phyloP scores from a whole-genome alignment of 1,140 invertebrate genomes.

The Tenebrio molitor region DNA sequence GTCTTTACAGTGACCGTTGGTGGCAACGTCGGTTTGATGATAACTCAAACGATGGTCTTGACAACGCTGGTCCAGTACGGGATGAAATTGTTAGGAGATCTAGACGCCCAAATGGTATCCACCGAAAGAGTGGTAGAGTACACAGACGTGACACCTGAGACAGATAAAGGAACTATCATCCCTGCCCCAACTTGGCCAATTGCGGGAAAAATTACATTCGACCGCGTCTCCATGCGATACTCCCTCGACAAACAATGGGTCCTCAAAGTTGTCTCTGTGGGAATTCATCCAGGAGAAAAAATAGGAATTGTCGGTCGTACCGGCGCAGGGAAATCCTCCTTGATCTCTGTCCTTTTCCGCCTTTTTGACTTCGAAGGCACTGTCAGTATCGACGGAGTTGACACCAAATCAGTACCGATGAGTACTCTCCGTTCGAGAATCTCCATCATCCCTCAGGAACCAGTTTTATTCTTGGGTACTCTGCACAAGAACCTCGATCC shows the following conservation, averaged over 20 bases:
- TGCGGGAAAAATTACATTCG: not conserved
- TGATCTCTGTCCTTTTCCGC: slow-evolving; percentile 80
- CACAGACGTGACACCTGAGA: too few relatives aligned
- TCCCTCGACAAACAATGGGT: not conserved
- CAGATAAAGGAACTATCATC: too few relatives aligned
- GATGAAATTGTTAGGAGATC: too few relatives aligned
- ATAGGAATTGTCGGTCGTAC: slow-evolving; percentile 78
- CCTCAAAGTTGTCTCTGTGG: not conserved
- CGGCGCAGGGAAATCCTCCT: slow-evolving; percentile 85
- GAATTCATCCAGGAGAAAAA: slow-evolving; percentile 16
- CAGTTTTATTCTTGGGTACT: too few relatives aligned
- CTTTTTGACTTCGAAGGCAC: slow-evolving; percentile 74
- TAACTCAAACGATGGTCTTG: too few relatives aligned
- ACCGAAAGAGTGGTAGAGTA: too few relatives aligned
- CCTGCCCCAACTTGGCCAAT: too few relatives aligned
- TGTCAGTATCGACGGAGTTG: slow-evolving; percentile 79
- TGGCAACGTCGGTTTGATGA: too few relatives aligned
- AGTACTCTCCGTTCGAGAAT: slow-evolving; percentile 79
- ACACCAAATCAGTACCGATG: slow-evolving; percentile 75
- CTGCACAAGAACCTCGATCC: slow-evolving; percentile 92
- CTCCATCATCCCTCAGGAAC: slow-evolving; percentile 84
- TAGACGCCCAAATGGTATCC: too few relatives aligned
- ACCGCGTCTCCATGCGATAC: not conserved
- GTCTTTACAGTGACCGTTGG: too few relatives aligned
- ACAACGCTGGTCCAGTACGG: too few relatives aligned